Base-by-base conservation (phyloP, 2,888 invertebrate genomes). In the Acrobasis suavella region DNA sequence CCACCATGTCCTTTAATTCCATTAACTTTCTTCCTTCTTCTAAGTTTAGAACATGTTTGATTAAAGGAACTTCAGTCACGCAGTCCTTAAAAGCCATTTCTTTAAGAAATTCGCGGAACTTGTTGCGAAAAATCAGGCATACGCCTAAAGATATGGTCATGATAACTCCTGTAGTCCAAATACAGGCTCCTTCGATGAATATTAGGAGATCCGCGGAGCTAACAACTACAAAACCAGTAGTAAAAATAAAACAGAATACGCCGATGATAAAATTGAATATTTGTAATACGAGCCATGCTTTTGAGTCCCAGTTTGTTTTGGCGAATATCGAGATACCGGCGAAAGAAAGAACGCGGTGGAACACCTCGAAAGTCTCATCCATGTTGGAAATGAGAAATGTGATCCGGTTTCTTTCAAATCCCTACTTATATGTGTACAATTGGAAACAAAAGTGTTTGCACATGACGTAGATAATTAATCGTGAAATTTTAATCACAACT, bases 141-240 rank as follows among this genome's bases (percentile, higher is more conserved):
- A 91, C 72, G 0, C 77, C 80, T 3, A 90, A 69, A 0, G 87
- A 82, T 9, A 89, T 85, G 0, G 85, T 84, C 85, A 89, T 86
- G 2, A 90, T 87, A 0, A 88, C 75, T 2, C 87, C 89, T 0
- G 91, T 91, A 0, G 85, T 82, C 90, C 91, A 92, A 50, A 91
- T 81, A 63, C 88, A 87, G n/a, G 87, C 85, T 0, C 87, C 87
- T 75, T 90, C 81, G n/a, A 91, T 89, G 58, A 84, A 86, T 1
- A 84, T 60, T 0, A 81, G 66, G 0, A 86, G 67, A 62, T 92
- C 73, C 0, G 79, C 75, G 1, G 65, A 67, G 56, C 81, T 82
- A 8, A 67, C 62, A 0, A 78, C 64, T 0, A 90, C 85, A 64
- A 86, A 92, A 2, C 74, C 82, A 0, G 85, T 81, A 0, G 89